Conservation (phyloP, 2,113 vertebrate genomes). For the Rhynchomys soricoides region DNA sequence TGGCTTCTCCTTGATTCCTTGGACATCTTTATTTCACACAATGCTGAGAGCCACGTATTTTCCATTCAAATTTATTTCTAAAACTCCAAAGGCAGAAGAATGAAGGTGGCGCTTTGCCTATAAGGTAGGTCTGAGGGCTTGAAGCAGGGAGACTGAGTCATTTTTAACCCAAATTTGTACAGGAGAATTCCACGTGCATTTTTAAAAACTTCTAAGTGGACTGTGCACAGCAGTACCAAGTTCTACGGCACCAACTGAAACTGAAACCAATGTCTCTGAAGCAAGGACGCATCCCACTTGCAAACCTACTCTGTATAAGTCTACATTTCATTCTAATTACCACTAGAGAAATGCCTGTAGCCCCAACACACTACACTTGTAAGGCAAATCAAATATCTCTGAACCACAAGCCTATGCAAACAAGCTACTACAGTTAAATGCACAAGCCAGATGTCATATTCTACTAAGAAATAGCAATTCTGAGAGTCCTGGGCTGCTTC, state of each 20-base stretch:
- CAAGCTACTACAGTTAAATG: conserved; percentile 62
- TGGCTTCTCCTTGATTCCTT: conserved; percentile 81
- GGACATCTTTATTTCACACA: conserved; percentile 72
- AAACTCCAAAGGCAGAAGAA: conserved; percentile 58
- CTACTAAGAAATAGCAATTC: conserved; percentile 6
- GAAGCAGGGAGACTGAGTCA: conserved; percentile 1
- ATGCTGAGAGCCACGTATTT: conserved; percentile 49
- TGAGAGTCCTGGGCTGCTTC: neutral
- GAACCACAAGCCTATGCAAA: conserved; percentile 61
- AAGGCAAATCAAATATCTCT: conserved; percentile 72
- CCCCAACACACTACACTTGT: conserved; percentile 48
- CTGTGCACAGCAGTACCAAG: neutral
- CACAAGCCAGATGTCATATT: conserved; percentile 38
- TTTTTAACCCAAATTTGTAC: conserved; percentile 59
- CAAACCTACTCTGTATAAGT: conserved; percentile 68
- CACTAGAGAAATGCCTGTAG: conserved; percentile 76
- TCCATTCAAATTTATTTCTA: conserved; percentile 67
- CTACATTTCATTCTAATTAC: conserved; percentile 75
- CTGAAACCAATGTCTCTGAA: conserved; percentile 41
- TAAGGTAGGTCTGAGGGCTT: neutral
- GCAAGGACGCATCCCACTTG: conserved; percentile 3
- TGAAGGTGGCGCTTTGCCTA: neutral
- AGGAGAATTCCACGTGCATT: conserved; percentile 47
- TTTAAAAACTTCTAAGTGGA: conserved; percentile 48
- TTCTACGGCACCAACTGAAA: conserved; percentile 57